Base-by-base conservation (phyloP, 1,140 invertebrate genomes). In the Cheumatopsyche charites region DNA sequence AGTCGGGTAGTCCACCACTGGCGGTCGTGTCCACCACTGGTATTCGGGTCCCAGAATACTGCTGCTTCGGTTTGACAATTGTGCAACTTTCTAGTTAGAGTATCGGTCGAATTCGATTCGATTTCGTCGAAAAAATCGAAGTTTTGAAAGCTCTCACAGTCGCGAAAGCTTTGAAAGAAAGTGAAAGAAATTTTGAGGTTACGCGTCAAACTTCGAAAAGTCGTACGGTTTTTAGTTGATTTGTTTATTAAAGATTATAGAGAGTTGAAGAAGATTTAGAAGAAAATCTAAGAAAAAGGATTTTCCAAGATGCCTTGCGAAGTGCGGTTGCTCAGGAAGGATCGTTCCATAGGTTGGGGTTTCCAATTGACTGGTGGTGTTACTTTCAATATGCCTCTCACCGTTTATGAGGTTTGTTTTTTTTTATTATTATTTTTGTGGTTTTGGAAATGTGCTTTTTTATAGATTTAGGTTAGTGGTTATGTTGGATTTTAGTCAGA, bases 341-440 rank as follows among this genome's bases (percentile, higher is more conserved):
- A 49, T 58, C 52, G 67, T 15, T 42, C 73, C 6, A 15, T 62
- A 6, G 26, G 66, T 17, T 96, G 94, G 93, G 94, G 94, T 67
- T 95, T 96, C 82, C 86, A 93, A 72, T 85, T 96, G 76, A 91
- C 91, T 76, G 93, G 93, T 68, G 94, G 94, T 19, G 87, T 87
- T 71, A 92, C 95, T 79, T 94, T 92, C 79, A 89, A 89, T 66
- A 89, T 90, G 77, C 91, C 92, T 21, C 80, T 95, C 49, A 91
- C 90, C 61, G 88, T 94, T 49, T 90, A 93, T 78, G 89, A 90
- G 87, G 93, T 94, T 86, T 86, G 19, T 62, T 1, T 9, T 49
- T 26, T 21, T 1, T 9, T 36, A 9, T 36, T 36, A 9, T 9
- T 3, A 36, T 3, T 9, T 9, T 36, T 9, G 29, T 4, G 9